Base-by-base conservation (phyloP, 2,888 invertebrate species). In the Xylota segnis region DNA sequence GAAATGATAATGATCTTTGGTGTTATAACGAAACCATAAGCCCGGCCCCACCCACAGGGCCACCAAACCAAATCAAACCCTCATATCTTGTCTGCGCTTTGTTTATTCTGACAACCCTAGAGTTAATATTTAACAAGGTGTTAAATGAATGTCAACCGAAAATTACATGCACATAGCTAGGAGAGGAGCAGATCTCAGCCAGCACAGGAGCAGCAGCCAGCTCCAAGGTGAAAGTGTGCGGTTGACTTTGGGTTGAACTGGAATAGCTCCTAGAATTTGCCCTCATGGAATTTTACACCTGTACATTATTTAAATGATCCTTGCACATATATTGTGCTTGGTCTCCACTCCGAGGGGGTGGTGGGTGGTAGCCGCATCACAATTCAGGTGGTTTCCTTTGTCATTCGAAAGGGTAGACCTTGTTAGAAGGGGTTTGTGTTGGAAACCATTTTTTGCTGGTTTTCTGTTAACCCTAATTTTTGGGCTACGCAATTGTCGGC, bases 111-210 rank as follows among this genome's bases (percentile, higher is more conserved):
- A 66, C 58, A 82, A 66, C 72, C 82, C 59, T 72, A 71, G 76
- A 86, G 82, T 86, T 86, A 86, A 86, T 86, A 86, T 86, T 86
- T 86, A 86, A 86, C 86, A 77, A 86, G 82, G 86, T 86, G 86
- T 82, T 86, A 86, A 86, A 86, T 77, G 59, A 86, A 86, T 82
- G 82, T 86, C 86, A 86, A 77, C 76, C 56, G 72, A 72, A 82
- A 82, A 86, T 86, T 82, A 86, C 76, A 84, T 72, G 61, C 75
- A 65, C 37, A 71, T n/a, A n/a, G n/a, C n/a, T n/a, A 6, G 61
- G n/a, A 54, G 54, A 54, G 12, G 27, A 50, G 6, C 50, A 34
- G 9, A 32, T 50, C 65, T 37, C 23, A 66, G 34, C 9, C 16
- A 27, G 45, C 10, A 72, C 32, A 12, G 12, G 23, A 59, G 37